Percentiles rank a stretch among this genome's conserved stretches.
phyloP scores from a whole-genome alignment of 92 coral and sea anemone genomes.

The Montipora capitata region DNA sequence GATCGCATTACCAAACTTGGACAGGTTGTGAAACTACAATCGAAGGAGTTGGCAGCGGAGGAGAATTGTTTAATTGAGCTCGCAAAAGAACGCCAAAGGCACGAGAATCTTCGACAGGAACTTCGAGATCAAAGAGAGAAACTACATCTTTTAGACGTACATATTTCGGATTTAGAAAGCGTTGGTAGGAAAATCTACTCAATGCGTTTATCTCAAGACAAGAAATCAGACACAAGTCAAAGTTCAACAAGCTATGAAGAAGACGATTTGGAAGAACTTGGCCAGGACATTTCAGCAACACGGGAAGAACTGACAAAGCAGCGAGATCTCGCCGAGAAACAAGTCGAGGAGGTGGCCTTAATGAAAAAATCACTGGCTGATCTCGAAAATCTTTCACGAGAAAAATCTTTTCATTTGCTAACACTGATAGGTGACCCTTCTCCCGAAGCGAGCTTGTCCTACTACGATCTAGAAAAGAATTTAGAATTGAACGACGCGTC shows the following conservation, averaged over 20 bases:
- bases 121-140: constrained; percentile 66
- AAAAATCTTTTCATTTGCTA: constrained; percentile 46
- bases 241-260: background rate
- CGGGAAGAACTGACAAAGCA: constrained; percentile 73
- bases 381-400: constrained; percentile 43
- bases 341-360: constrained; percentile 62
- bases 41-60: constrained; percentile 67
- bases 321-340: constrained; percentile 68
- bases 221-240: constrained; percentile 13
- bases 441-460: constrained; percentile 16
- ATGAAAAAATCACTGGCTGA: constrained; percentile 72
- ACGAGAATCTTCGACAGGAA: constrained; percentile 49
- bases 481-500: constrained; percentile 42
- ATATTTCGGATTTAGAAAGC: constrained; percentile 75
- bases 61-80: constrained; percentile 59
- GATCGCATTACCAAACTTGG: constrained; percentile 67
- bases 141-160: constrained; percentile 59
- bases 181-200: constrained; percentile 72
- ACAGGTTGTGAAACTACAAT: constrained; percentile 72
- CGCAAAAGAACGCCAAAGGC: constrained; percentile 45
- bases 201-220: constrained; percentile 46
- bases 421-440: constrained; percentile 58
- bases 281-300: constrained; percentile 36
- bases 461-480: constrained; percentile 81
- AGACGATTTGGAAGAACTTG: constrained; percentile 42